Evolutionary conservation across 1,140 invertebrate genomes (phyloP).

Genomic region (Hylaeus anthracinus): DNA sequence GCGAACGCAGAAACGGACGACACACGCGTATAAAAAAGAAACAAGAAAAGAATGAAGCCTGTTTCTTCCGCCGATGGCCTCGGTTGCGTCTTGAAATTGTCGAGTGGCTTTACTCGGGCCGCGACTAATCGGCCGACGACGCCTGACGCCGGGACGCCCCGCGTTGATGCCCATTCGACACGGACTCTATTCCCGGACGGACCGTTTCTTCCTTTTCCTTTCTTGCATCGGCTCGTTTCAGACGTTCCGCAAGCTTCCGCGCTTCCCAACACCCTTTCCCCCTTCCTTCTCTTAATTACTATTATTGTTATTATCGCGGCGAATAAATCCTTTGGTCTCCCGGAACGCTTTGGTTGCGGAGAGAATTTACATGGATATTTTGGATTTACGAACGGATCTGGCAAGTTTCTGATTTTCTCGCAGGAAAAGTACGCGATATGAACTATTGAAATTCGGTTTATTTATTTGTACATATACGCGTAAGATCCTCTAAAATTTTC

Average conservation of each 20-base stretch:
- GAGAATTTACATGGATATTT: not conserved
- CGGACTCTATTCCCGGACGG: conserved; percentile 71
- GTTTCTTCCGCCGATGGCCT: conserved; percentile 53
- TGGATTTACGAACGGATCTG: not conserved
- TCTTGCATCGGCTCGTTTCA: conserved; percentile 7
- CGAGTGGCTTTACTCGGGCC: conserved; percentile 48
- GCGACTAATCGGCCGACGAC: conserved; percentile 74
- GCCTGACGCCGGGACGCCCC: conserved; percentile 68
- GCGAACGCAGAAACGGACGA: conserved; percentile 28
- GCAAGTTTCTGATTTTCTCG: no score
- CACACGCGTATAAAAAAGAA: conserved; percentile 17
- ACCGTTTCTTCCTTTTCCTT: conserved; percentile 17
- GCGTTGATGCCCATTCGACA: conserved; percentile 71
- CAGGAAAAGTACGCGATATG: no score
- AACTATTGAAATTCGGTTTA: no score
- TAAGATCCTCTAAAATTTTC: no score
- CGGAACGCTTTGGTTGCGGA: no score
- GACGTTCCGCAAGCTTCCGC: not conserved
- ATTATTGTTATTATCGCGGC: not conserved
- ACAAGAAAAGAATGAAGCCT: conserved; percentile 5
- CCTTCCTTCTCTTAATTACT: conserved; percentile 8
- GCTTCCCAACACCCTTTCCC: conserved; percentile 22
- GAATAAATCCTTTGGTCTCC: not conserved
- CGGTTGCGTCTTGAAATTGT: conserved; percentile 43
- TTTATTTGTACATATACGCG: no score